A percentile compares a stretch with the other conserved stretches of the same genome.
phyloP scores from a whole-genome alignment of 1,140 invertebrate species.

The Drosophila kurseongensis region DNA sequence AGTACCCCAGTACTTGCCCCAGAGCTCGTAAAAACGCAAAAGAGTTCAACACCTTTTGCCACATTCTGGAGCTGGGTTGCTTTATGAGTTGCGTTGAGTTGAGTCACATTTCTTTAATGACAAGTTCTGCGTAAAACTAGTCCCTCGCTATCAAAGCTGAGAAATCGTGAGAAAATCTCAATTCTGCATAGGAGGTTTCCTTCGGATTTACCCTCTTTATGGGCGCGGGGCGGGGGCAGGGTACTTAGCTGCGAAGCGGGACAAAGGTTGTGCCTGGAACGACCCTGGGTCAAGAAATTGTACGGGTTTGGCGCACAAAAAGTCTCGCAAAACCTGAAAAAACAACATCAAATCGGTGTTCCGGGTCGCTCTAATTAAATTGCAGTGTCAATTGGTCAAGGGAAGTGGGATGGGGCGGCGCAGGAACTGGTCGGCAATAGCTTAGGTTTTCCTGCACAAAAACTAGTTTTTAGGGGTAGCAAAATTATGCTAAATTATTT shows the following conservation, averaged over 20 bases:
- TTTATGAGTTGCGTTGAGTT: conserved; percentile 3
- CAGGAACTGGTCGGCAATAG: conserved; percentile 49
- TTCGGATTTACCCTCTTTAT: conserved; percentile 29
- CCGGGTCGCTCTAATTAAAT: conserved; percentile 81
- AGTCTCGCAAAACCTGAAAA: conserved; percentile 62
- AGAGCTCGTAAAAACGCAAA: conserved; percentile 58
- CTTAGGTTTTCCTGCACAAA: conserved; percentile 13
- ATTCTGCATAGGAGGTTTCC: conserved; percentile 61
- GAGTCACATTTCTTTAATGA: conserved; percentile 64
- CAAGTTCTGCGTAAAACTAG: conserved; percentile 77
- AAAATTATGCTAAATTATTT: conserved; percentile 30
- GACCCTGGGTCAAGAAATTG: conserved; percentile 67
- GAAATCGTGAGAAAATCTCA: conserved; percentile 78
- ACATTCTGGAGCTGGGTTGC: conserved; percentile 30
- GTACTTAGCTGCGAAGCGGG: conserved; percentile 62
- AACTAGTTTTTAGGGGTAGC: conserved; percentile 51
- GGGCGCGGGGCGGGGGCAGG: conserved; percentile 1
- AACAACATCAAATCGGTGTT: conserved; percentile 61
- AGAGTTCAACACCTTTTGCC: conserved; percentile 73
- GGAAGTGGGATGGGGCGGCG: conserved; percentile 3
- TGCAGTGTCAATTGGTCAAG: conserved; percentile 73
- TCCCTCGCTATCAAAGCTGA: conserved; percentile 60
- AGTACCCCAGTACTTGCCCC: conserved; percentile 53
- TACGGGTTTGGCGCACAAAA: conserved; percentile 42
- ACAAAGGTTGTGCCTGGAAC: conserved; percentile 69